Evolutionary conservation across 2,797 vertebrate genomes (phyloP), one percentile per base, ranked within the genome.

Genomic region (Cephalopachus bancanus): DNA sequence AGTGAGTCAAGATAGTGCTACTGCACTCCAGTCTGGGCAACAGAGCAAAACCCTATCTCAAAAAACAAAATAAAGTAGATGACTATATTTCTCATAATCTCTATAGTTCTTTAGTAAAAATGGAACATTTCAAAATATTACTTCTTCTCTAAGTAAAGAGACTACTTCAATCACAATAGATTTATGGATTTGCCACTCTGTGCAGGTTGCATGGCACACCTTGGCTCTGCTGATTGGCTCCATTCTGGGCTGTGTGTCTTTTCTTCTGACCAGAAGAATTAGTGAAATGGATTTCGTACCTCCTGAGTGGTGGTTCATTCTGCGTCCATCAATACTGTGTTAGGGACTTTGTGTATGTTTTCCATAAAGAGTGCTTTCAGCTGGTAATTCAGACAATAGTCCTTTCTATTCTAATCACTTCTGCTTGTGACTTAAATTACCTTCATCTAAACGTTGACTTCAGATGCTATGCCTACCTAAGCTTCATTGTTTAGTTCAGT

Each of bases 181-280:
- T 97, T 91, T 93, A 53, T 84, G 83, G 72, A 88, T 93, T 72
- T 83, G n/a, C 80, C 65, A 14, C 26, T 93, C n/a, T 94, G 49
- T 94, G 69, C 30, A 72, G 75, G n/a, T 89, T 88, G 20, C 22
- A 1, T 20, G 71, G 69, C 10, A 1, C 10, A 80, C 81, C 64
- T 91, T 71, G 78, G 91, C 55, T 98, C 37, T 91, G 64, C 81
- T 96, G 93, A 97, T 96, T 95, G 96, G 84, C 87, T 93, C 87
- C 94, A 91, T 90, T 91, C 89, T 92, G 94, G 49, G 87, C 83
- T 93, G 95, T 44, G 74, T 96, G 95, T 95, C 95, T 97, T 89
- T 91, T 86, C 89, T 97, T 92, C 57, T 78, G 60, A 97, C 69
- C 69, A n/a, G 24, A 20, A 11, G 75, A 91, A 97, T 97, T 97